phyloP scores from a whole-genome alignment of 2,888 invertebrate species.

The Melanargia galathea region DNA sequence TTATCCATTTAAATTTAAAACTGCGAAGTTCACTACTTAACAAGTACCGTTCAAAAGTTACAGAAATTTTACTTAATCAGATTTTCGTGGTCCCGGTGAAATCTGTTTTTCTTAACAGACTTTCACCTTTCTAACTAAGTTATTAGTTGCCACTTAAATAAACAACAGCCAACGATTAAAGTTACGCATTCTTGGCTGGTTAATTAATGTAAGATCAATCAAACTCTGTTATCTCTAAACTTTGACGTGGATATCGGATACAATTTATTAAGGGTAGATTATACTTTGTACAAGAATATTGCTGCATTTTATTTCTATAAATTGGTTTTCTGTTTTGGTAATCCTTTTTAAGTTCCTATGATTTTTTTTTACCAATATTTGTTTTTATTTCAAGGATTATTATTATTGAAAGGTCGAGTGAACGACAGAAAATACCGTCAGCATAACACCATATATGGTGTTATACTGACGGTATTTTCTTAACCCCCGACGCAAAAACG shows the following conservation, averaged over 20 bases:
- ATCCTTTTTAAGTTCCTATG: conserved; percentile 12
- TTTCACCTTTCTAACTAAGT: conserved; percentile 68
- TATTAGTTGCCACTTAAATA: conserved; percentile 62
- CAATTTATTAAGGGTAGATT: conserved; percentile 19
- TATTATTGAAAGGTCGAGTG: conserved; percentile 3
- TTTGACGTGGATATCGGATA: conserved; percentile 38
- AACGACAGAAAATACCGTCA: no score
- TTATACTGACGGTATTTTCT: not conserved
- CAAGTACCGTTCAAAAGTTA: conserved; percentile 71
- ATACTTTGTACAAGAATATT: conserved; percentile 19
- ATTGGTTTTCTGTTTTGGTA: conserved; percentile 16
- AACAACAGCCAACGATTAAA: conserved; percentile 60
- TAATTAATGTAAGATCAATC: conserved; percentile 46
- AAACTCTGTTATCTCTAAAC: conserved; percentile 41
- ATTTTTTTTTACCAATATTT: conserved; percentile 13
- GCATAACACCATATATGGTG: no score
- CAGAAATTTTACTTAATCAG: conserved; percentile 71
- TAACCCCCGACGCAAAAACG: no score
- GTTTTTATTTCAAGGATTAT: conserved; percentile 17
- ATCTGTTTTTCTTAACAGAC: conserved; percentile 69
- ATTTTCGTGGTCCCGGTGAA: conserved; percentile 70
- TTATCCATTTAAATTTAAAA: conserved; percentile 52
- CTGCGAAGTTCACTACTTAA: conserved; percentile 59
- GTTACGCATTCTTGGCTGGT: conserved; percentile 58
- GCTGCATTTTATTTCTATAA: conserved; percentile 14